These are phyloP conservation scores for Leucophenga montana DNA, from an alignment of 2,888 invertebrate species.

Conservation along the genomic window DNA sequence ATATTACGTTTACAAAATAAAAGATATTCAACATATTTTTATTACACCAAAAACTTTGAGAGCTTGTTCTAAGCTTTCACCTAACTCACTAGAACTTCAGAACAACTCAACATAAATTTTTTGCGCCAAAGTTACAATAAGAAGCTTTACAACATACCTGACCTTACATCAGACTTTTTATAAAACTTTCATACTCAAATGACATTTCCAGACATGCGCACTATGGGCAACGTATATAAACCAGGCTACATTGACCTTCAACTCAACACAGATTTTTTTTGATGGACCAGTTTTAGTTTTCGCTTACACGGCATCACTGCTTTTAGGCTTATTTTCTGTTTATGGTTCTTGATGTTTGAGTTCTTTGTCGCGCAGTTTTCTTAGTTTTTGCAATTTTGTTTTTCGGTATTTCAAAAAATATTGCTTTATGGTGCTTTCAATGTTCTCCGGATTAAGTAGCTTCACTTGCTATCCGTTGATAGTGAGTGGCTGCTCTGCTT, in stretches of 20 bases:
- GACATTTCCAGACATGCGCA: background rate
- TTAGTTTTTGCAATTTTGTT: conserved; percentile 42
- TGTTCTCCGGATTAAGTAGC: conserved; percentile 68
- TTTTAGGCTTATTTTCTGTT: conserved; percentile 43
- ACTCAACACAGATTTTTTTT: conserved; percentile 27
- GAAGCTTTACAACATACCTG: background rate
- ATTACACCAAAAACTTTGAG: too few relatives aligned
- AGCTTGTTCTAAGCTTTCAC: too few relatives aligned
- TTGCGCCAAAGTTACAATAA: too few relatives aligned
- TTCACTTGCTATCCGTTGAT: conserved; percentile 69
- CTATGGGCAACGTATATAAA: conserved; percentile 13
- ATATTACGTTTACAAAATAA: too few relatives aligned
- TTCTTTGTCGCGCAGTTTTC: conserved; percentile 15
- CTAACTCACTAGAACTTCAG: too few relatives aligned
- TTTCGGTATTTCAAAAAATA: background rate
- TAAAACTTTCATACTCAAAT: too few relatives aligned
- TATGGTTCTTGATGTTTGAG: conserved; percentile 45
- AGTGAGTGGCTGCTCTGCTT: conserved; percentile 67
- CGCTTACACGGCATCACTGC: conserved; percentile 50
- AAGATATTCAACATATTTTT: too few relatives aligned
- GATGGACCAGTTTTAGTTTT: conserved; percentile 50
- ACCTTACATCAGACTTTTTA: background rate
- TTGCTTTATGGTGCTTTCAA: conserved; percentile 53
- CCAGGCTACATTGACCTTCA: conserved; percentile 53
- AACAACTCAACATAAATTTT: too few relatives aligned